Evolutionary conservation across 2,888 invertebrate genomes (phyloP), one percentile per base, ranked within the genome.

Genomic region (Eupithecia exiguata): DNA sequence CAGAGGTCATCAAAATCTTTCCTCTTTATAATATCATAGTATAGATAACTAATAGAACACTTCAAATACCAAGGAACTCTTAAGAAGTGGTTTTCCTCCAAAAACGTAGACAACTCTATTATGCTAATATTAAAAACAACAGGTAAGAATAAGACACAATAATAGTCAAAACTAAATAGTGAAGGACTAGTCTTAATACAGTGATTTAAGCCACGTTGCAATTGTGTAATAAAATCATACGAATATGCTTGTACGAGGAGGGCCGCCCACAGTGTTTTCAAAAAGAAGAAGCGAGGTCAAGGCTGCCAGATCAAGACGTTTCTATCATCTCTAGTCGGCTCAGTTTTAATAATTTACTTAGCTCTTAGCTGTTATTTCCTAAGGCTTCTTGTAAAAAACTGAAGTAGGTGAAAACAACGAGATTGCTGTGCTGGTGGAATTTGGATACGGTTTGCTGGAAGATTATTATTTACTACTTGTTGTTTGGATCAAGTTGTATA

Each of bases 191-290:
- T 10, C 49, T 53, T 53, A 12, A 38, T n/a, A 36, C 63, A 36
- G 63, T 36, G 63, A 65, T n/a, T 65, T 36, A n/a, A 35, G 36
- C 4, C 38, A 36, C 3, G 63, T 38, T 65, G 38, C 68, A 63
- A 74, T 74, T 68, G 71, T 53, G 68, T 43, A 72, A 72, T 72
- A 30, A 70, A 75, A 72, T 72, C 35, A 69, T 14, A 67, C 49
- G 49, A 68, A 67, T 69, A 35, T 71, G 53, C 46, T 74, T 58
- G 53, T 63, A 53, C 49, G 30, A 14, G 1, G 67, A 58, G 70
- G 72, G 75, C 68, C 72, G 68, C 75, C 70, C 70, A 72, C 72
- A 18, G 9, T 71, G 69, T 69, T 69, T 70, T 46, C 65, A 68
- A 72, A 70, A 66, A 46, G 71, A 40, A 65, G 62, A 40, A 18